phyloP scores from a whole-genome alignment of 1,140 invertebrate species.

The Vanessa tameamea region DNA sequence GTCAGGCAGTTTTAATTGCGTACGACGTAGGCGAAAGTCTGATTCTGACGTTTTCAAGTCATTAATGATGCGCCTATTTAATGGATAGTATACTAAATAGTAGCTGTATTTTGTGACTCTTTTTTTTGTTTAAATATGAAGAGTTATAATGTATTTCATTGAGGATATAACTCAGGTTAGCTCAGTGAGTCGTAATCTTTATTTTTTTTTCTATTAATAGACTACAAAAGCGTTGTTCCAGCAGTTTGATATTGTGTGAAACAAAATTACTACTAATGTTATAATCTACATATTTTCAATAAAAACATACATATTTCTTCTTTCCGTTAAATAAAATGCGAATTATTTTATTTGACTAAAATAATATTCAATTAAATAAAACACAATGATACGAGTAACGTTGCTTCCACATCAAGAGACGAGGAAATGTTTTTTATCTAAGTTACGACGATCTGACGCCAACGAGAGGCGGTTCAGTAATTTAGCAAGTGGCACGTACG shows the following conservation, averaged over 20 bases:
- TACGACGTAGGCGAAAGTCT: conserved; percentile 21
- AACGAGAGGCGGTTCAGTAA: not conserved
- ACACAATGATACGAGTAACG: not conserved
- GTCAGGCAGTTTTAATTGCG: conserved; percentile 44
- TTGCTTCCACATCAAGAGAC: not conserved
- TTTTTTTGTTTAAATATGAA: not conserved
- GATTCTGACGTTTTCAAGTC: conserved; percentile 13
- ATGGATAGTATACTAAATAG: not conserved
- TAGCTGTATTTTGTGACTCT: not conserved
- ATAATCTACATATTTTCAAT: too few species aligned
- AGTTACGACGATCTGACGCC: conserved; percentile 1
- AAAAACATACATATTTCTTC: too few species aligned
- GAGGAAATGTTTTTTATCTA: not conserved
- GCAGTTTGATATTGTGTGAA: too few species aligned
- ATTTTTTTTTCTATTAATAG: too few species aligned
- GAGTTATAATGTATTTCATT: too few species aligned
- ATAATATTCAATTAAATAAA: not conserved
- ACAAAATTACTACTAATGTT: too few species aligned
- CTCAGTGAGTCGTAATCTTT: too few species aligned
- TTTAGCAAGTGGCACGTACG: conserved; percentile 1
- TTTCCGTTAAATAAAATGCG: not conserved
- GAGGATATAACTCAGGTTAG: too few species aligned
- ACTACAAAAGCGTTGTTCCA: too few species aligned
- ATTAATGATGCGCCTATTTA: conserved; percentile 1
- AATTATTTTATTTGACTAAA: not conserved